Conservation (phyloP, 2,888 invertebrate genomes). For the Bursaphelenchus okinawaensis region DNA sequence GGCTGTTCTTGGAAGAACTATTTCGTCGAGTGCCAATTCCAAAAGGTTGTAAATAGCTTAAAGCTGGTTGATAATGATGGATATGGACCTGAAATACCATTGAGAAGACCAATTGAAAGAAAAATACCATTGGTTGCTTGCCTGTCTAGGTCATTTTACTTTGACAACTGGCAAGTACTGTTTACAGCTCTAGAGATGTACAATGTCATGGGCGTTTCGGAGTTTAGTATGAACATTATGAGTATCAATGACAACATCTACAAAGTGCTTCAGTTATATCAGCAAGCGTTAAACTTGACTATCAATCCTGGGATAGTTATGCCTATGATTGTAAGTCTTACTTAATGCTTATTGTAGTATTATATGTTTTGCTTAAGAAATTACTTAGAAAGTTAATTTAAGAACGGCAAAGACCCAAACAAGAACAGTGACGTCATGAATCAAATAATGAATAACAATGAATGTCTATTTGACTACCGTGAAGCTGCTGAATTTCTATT, state of each 20-base stretch:
- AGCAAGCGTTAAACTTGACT: not conserved
- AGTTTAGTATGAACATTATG: constrained; percentile 9
- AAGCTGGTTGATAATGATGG: not conserved
- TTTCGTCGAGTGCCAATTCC: not conserved
- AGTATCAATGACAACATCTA: constrained; percentile 1
- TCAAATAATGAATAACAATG: not conserved
- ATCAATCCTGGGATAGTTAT: not conserved
- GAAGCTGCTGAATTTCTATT: not conserved
- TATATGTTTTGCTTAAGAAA: too few species aligned
- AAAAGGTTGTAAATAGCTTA: not conserved
- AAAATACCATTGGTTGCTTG: constrained; percentile 11
- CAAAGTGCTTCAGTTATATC: constrained; percentile 5
- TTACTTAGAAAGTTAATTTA: too few species aligned
- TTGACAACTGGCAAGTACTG: constrained; percentile 16
- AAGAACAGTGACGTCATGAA: not conserved
- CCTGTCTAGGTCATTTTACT: constrained; percentile 11
- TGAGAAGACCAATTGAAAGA: too few species aligned
- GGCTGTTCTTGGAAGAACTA: not conserved
- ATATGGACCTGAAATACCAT: not conserved
- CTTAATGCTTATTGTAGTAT: too few species aligned
- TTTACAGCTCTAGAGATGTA: constrained; percentile 17
- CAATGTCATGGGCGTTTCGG: constrained; percentile 9
- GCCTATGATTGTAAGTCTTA: not conserved
- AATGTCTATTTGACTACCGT: not conserved
- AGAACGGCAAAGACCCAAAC: not conserved